A percentile compares a stretch with the other conserved stretches of the same genome.
phyloP scores from a whole-genome alignment of 2,888 invertebrate genomes.

The Acholoe squamosa region DNA sequence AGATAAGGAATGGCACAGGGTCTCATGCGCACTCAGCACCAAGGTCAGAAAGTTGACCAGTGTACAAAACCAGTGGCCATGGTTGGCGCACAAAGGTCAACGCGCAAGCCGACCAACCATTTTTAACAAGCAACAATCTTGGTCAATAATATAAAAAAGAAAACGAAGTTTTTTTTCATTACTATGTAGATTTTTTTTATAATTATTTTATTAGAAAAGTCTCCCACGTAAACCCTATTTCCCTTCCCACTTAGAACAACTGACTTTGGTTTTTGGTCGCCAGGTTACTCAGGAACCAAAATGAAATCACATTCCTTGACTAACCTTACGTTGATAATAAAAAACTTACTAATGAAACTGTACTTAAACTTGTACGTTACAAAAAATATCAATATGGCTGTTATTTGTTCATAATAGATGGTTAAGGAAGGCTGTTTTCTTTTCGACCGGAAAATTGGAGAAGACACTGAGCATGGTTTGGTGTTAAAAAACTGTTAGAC shows the following conservation, averaged over 20 bases:
- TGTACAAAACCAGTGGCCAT: slow-evolving; percentile 45
- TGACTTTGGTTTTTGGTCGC: slow-evolving; percentile 52
- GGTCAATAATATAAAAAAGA: slow-evolving; percentile 60
- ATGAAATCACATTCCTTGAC: slow-evolving; percentile 37
- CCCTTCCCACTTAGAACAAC: slow-evolving; percentile 47
- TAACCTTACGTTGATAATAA: slow-evolving; percentile 17
- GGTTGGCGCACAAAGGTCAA: not conserved
- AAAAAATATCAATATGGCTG: slow-evolving; percentile 51
- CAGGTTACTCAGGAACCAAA: slow-evolving; percentile 14
- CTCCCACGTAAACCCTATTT: slow-evolving; percentile 37
- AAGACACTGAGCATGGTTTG: slow-evolving; percentile 54
- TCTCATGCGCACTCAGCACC: slow-evolving; percentile 48
- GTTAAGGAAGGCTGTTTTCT: slow-evolving; percentile 50
- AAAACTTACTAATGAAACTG: slow-evolving; percentile 46
- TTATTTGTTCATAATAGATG: slow-evolving; percentile 9
- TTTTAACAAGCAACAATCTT: slow-evolving; percentile 62
- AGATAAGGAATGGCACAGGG: slow-evolving; percentile 60
- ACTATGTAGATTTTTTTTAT: slow-evolving; percentile 61
- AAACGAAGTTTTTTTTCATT: slow-evolving; percentile 59
- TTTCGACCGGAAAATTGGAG: slow-evolving; percentile 47
- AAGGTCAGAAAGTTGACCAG: slow-evolving; percentile 38
- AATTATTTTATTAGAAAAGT: slow-evolving; percentile 57
- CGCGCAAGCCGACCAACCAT: not conserved
- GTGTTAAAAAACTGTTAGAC: slow-evolving; percentile 38
- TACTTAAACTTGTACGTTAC: slow-evolving; percentile 53